Evolutionary conservation across 2,888 invertebrate species (phyloP).

Genomic region (Apotomis turbidana): DNA sequence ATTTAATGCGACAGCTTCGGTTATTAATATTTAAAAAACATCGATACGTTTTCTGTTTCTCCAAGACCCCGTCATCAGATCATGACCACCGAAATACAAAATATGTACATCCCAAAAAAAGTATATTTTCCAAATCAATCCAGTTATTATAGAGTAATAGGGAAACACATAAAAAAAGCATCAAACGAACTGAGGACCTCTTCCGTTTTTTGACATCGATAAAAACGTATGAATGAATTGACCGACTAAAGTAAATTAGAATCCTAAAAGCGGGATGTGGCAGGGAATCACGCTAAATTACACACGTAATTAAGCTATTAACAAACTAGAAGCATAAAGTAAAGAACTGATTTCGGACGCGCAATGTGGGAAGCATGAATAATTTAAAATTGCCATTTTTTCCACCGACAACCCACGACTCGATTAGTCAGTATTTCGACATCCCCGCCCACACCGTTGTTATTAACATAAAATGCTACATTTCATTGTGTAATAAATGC

Average conservation of each 20-base stretch:
- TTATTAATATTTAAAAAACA: background rate
- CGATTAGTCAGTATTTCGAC: slow-evolving; percentile 83
- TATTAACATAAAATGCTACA: slow-evolving; percentile 82
- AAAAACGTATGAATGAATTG: too few species aligned
- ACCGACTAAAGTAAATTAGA: too few species aligned
- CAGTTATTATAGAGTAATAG: too few species aligned
- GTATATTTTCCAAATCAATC: too few species aligned
- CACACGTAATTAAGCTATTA: slow-evolving; percentile 75
- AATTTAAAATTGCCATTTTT: slow-evolving; percentile 83
- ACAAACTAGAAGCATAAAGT: slow-evolving; percentile 71
- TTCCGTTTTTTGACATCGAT: too few species aligned
- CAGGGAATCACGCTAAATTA: slow-evolving; percentile 21
- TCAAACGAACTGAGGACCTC: too few species aligned
- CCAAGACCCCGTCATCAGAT: too few species aligned
- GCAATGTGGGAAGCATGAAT: slow-evolving; percentile 78
- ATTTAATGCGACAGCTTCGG: background rate
- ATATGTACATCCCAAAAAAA: too few species aligned
- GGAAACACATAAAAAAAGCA: too few species aligned
- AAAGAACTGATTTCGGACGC: slow-evolving; percentile 66
- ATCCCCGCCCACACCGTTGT: slow-evolving; percentile 71
- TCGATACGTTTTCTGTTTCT: background rate
- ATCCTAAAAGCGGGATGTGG: too few species aligned
- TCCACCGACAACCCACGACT: slow-evolving; percentile 75
- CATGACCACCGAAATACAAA: too few species aligned
- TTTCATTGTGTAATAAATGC: slow-evolving; percentile 81